Conservation (phyloP, 2,888 invertebrate genomes). For the Selenia dentaria region DNA sequence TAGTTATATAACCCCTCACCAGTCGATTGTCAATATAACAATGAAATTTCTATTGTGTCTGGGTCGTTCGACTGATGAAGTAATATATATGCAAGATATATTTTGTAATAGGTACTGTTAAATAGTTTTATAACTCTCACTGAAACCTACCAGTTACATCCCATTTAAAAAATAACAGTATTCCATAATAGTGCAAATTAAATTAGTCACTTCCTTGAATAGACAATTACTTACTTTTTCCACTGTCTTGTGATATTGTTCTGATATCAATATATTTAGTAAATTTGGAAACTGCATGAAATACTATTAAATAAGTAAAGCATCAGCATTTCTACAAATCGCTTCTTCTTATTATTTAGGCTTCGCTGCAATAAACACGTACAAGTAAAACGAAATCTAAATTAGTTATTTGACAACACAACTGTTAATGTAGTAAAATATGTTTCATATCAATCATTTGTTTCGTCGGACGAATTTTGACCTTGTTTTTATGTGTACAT, state of each 20-base stretch:
- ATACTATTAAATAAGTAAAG: conserved; percentile 15
- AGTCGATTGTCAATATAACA: no score
- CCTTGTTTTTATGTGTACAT: conserved; percentile 54
- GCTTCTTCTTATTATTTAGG: conserved; percentile 80
- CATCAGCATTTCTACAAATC: conserved; percentile 43
- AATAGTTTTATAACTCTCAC: no score
- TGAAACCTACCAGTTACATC: no score
- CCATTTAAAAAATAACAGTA: no score
- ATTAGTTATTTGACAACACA: conserved; percentile 1
- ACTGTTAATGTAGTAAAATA: conserved; percentile 30
- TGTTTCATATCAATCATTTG: conserved; percentile 51
- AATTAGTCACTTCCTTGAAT: conserved; percentile 40
- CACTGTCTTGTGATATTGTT: conserved; percentile 15
- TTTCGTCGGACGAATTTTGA: conserved; percentile 64
- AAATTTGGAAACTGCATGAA: conserved; percentile 46
- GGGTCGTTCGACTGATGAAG: no score
- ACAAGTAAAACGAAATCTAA: conserved; percentile 15
- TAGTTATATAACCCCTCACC: no score
- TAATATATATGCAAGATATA: no score
- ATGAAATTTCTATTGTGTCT: no score
- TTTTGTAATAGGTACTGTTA: no score
- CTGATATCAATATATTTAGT: conserved; percentile 11
- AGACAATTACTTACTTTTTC: conserved; percentile 35
- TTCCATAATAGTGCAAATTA: no score
- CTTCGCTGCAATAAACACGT: conserved; percentile 60